phyloP scores from a whole-genome alignment of 2,888 invertebrate genomes.

The Gisinianus flammeolus region DNA sequence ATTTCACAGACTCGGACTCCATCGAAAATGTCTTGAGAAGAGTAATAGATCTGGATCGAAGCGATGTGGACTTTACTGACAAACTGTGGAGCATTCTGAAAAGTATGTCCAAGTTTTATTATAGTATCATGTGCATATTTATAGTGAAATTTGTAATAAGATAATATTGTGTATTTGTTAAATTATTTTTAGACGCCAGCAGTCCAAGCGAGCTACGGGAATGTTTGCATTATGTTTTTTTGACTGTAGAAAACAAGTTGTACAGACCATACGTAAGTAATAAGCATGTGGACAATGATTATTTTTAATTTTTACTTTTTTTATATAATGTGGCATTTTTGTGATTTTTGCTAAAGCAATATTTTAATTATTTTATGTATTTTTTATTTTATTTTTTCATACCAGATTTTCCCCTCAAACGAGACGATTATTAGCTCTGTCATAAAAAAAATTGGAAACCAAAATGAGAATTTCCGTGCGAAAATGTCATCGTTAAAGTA shows the following conservation, averaged over 20 bases:
- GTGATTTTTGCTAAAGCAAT: no score
- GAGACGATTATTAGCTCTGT: conserved; percentile 43
- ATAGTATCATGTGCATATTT: background rate
- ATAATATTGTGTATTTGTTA: conserved; percentile 10
- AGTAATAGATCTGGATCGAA: conserved; percentile 45
- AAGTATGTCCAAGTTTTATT: conserved; percentile 36
- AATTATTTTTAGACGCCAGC: conserved; percentile 38
- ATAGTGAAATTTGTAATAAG: no score
- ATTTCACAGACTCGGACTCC: conserved; percentile 55
- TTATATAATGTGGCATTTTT: no score
- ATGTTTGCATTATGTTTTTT: conserved; percentile 46
- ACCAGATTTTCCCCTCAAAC: conserved; percentile 51
- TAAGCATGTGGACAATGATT: no score
- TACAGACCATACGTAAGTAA: conserved; percentile 56
- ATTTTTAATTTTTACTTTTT: no score
- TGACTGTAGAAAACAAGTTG: conserved; percentile 48
- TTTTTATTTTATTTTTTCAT: background rate
- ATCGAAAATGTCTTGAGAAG: conserved; percentile 47
- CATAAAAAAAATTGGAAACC: conserved; percentile 39
- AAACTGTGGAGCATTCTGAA: conserved; percentile 50
- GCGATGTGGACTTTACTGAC: conserved; percentile 55
- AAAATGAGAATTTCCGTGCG: conserved; percentile 44
- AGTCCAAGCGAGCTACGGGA: conserved; percentile 45
- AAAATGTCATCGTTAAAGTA: conserved; percentile 29
- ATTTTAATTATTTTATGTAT: background rate